Evolutionary conservation across 2,113 vertebrate species (phyloP), one percentile per base, ranked within the genome.

Genomic region (Pithys albifrons): DNA sequence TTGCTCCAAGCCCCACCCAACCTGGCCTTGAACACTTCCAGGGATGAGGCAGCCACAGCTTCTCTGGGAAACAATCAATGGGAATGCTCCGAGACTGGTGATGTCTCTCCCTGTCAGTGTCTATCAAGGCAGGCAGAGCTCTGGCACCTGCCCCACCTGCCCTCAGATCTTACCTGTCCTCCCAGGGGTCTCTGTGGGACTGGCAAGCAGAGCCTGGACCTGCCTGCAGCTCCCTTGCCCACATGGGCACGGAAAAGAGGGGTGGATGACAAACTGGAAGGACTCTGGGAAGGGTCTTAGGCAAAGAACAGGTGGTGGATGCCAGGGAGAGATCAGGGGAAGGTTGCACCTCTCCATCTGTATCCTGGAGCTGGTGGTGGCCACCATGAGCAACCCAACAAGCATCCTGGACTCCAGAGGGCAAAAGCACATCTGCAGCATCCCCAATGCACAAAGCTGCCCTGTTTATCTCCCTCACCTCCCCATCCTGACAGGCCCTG

Each of bases 221-320:
- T 61, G 27, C 37, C 11, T 23, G 39, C 11, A 88, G n/a, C 73
- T 78, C 41, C 48, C 72, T 43, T 59, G 18, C 8, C 52, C n/a
- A 5, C 3, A 2, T 17, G 6, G 10, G 13, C 46, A 54, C 14
- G 22, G 45, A 65, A 71, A 35, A 19, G 39, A 33, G 20, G 49
- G 3, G 12, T 65, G 13, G 14, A n/a, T 0, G 2, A 8, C 20
- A 65, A 71, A 19, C 37, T 72, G 39, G 59, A 59, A 73, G 35
- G 39, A 78, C 20, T 22, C 29, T 43, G 18, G 22, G 16, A 58
- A 41, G 18, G 23, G 12, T 28, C 5, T 24, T 59, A 7, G 13
- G 66, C n/a, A 55, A 72, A 39, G 8, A 45, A 19, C 0, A 0
- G 14, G 12, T 31, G 37, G 23, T 1, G 2, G 37, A 20, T 46